Conservation (phyloP, 2,113 vertebrate genomes). For the Chunga burmeisteri region DNA sequence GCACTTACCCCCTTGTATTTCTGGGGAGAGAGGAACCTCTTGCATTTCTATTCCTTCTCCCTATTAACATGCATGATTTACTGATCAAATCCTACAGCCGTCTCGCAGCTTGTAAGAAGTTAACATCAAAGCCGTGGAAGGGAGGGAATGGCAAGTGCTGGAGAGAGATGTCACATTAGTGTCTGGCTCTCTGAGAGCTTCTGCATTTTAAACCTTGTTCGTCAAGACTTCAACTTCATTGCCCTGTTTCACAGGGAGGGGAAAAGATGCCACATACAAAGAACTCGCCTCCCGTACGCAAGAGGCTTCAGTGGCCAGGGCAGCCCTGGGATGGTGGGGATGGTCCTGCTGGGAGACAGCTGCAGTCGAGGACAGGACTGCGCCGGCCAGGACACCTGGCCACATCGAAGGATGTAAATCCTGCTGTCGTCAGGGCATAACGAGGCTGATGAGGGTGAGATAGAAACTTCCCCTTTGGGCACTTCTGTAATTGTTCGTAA, state of each 20-base stretch:
- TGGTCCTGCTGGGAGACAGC: background rate
- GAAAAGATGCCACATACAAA: background rate
- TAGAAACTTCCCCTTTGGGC: conserved; percentile 39
- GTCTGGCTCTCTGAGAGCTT: conserved; percentile 69
- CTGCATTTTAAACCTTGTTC: conserved; percentile 69
- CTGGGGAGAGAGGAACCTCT: background rate
- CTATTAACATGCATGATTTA: conserved; percentile 59
- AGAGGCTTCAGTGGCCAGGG: background rate
- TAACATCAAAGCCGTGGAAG: conserved; percentile 74
- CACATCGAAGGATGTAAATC: background rate
- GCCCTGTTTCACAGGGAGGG: background rate
- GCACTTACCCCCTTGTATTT: background rate
- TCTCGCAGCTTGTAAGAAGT: conserved; percentile 56
- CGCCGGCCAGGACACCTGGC: background rate
- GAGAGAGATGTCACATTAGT: conserved; percentile 52
- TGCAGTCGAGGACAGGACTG: background rate
- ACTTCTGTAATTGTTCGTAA: background rate
- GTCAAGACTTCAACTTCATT: conserved; percentile 19
- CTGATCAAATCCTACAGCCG: conserved; percentile 76
- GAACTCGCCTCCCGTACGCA: background rate
- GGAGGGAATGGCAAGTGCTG: conserved; percentile 37
- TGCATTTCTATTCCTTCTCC: background rate
- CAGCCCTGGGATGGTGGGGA: background rate
- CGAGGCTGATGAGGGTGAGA: background rate
- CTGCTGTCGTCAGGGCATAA: background rate